phyloP scores from a whole-genome alignment of 1,140 invertebrate species.

The Chlorops oryzae region DNA sequence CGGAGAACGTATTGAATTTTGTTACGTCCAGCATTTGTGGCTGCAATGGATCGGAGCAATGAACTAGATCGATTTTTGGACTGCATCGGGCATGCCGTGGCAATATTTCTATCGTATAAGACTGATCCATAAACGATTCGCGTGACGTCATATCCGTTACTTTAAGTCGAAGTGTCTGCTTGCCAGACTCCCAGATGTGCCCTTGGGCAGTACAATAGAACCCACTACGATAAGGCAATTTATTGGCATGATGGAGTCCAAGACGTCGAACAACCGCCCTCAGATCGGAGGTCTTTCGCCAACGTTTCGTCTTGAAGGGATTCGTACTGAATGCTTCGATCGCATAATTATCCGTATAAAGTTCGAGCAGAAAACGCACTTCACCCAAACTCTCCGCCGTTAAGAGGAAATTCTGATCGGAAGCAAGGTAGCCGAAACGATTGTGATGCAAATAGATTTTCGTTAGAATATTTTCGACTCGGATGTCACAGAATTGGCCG shows the following conservation, averaged over 20 bases:
- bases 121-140: too few relatives aligned
- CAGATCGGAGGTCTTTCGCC: slow-evolving; percentile 3
- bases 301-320: neutral
- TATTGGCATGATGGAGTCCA: slow-evolving; percentile 2
- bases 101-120: too few relatives aligned
- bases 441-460: slow-evolving; percentile 10
- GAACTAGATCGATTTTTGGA: slow-evolving; percentile 5
- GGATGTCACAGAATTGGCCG: slow-evolving; percentile 4
- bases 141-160: too few relatives aligned
- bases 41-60: slow-evolving; percentile 7
- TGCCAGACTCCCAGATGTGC: slow-evolving; percentile 9
- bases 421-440: slow-evolving; percentile 8
- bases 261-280: neutral
- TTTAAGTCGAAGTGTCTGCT: neutral
- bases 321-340: slow-evolving; percentile 13
- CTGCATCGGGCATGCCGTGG: too few relatives aligned
- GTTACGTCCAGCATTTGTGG: slow-evolving; percentile 11
- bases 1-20: slow-evolving; percentile 9
- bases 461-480: neutral
- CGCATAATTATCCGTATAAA: neutral
- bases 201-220: slow-evolving; percentile 6
- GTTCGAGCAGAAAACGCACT: slow-evolving; percentile 1
- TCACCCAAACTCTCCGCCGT: slow-evolving; percentile 2
- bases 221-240: slow-evolving; percentile 10
- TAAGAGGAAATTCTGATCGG: slow-evolving; percentile 8